Evolutionary conservation across 2,888 invertebrate genomes (phyloP).

Genomic region (Amblyteles armatorius): DNA sequence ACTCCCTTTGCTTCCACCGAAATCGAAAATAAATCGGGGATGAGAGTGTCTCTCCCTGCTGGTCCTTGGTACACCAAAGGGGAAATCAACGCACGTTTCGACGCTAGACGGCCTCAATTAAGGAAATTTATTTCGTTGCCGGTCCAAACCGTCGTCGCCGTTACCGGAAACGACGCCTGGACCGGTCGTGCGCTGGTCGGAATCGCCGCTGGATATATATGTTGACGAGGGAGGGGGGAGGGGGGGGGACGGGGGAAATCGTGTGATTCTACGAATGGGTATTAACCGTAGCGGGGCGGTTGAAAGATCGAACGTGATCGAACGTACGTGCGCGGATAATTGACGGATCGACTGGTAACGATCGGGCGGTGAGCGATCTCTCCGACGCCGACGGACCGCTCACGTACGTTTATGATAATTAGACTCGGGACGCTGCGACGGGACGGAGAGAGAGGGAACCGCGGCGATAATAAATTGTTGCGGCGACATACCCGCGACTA

Average conservation of each 20-base stretch:
- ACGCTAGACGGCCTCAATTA: constrained; percentile 73
- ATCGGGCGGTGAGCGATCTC: constrained; percentile 60
- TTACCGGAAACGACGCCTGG: constrained; percentile 1
- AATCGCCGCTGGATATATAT: constrained; percentile 48
- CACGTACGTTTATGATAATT: constrained; percentile 73
- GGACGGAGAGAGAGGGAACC: constrained; percentile 23
- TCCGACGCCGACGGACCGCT: constrained; percentile 59
- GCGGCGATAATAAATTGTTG: constrained; percentile 45
- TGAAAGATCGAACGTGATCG: constrained; percentile 55
- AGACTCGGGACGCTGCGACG: constrained; percentile 50
- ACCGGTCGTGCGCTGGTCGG: background rate
- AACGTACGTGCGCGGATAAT: constrained; percentile 67
- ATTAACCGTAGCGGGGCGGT: constrained; percentile 48
- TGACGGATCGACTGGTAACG: constrained; percentile 74
- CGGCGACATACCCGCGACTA: constrained; percentile 32
- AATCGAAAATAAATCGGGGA: constrained; percentile 49
- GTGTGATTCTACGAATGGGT: constrained; percentile 6
- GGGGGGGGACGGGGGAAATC: constrained; percentile 50
- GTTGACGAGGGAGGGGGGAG: constrained; percentile 62
- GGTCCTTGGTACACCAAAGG: constrained; percentile 63
- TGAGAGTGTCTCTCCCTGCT: constrained; percentile 13
- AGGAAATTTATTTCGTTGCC: constrained; percentile 75
- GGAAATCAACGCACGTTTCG: constrained; percentile 68
- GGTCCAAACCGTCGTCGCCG: constrained; percentile 59
- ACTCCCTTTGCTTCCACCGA: constrained; percentile 34